These are phyloP conservation scores for Lamellibrachia satsuma DNA, from an alignment of 2,888 invertebrate genomes.

Conservation along the genomic window DNA sequence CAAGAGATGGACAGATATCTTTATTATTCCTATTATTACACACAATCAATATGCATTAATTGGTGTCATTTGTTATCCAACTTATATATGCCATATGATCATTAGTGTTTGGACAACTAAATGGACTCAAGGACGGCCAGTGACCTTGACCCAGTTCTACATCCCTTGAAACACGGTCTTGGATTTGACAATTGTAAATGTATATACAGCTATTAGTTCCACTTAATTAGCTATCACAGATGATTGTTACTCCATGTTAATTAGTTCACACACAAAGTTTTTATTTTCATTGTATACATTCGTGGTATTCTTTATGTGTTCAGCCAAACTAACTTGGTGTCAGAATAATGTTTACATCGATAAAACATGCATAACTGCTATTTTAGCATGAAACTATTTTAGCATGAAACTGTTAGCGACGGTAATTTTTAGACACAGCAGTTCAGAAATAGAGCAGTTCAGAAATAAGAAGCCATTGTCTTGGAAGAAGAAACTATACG, in stretches of 20 bases:
- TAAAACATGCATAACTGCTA: not conserved
- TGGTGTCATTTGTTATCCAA: not conserved
- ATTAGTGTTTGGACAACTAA: not conserved
- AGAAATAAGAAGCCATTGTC: not conserved
- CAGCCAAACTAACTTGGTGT: not conserved
- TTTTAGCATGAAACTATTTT: not conserved
- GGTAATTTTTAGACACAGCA: not conserved
- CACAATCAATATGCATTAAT: constrained; percentile 12
- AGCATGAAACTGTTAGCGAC: not conserved
- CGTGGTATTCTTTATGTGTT: not conserved
- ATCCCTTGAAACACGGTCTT: not conserved
- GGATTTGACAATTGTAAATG: not conserved
- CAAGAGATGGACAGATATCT: constrained; percentile 7
- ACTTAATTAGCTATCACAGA: not conserved
- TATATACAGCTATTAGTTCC: not conserved
- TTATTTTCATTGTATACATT: not conserved
- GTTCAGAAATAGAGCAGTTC: not conserved
- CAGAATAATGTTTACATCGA: not conserved
- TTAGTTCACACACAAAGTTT: not conserved
- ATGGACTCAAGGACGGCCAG: not conserved
- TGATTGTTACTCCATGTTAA: not conserved
- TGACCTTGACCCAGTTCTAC: not conserved
- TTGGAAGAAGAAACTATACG: not conserved
- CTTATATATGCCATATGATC: not conserved
- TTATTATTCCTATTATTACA: not conserved